phyloP scores from a whole-genome alignment of 1,140 invertebrate genomes.

The Oncopodura yosiiana region DNA sequence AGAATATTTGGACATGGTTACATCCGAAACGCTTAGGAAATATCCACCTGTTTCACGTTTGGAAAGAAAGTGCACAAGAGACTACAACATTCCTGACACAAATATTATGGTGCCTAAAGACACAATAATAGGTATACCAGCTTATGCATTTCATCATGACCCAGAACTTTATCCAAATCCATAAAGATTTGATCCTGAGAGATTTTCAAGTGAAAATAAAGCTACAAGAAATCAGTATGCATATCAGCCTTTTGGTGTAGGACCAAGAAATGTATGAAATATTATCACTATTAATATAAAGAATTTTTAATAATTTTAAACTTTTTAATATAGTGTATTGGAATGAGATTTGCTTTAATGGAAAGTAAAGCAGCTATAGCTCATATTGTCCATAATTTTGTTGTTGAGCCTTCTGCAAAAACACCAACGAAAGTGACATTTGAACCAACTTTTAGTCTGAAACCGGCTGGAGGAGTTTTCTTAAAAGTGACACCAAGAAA shows the following conservation, averaged over 20 bases:
- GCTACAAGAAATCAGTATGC: conserved; percentile 44
- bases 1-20: conserved; percentile 40
- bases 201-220: conserved; percentile 49
- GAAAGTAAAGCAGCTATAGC: conserved; percentile 14
- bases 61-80: conserved; percentile 42
- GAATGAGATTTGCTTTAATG: conserved; percentile 20
- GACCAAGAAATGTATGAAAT: conserved; percentile 55
- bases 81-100: conserved; percentile 45
- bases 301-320: no score
- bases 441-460: conserved; percentile 31
- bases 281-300: no score
- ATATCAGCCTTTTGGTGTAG: conserved; percentile 67
- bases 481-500: not conserved
- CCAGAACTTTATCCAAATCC: conserved; percentile 53
- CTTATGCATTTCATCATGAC: conserved; percentile 53
- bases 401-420: conserved; percentile 13
- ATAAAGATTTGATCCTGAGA: conserved; percentile 54
- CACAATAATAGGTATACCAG: conserved; percentile 45
- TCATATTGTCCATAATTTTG: conserved; percentile 15
- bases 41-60: conserved; percentile 48
- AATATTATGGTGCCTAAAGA: conserved; percentile 44
- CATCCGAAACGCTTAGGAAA: conserved; percentile 44
- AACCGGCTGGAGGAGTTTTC: conserved; percentile 41
- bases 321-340: no score
- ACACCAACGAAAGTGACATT: conserved; percentile 17